Evolutionary conservation across 2,888 invertebrate genomes (phyloP), one percentile per base, ranked within the genome.

Genomic region (Ariolimax columbianus): DNA sequence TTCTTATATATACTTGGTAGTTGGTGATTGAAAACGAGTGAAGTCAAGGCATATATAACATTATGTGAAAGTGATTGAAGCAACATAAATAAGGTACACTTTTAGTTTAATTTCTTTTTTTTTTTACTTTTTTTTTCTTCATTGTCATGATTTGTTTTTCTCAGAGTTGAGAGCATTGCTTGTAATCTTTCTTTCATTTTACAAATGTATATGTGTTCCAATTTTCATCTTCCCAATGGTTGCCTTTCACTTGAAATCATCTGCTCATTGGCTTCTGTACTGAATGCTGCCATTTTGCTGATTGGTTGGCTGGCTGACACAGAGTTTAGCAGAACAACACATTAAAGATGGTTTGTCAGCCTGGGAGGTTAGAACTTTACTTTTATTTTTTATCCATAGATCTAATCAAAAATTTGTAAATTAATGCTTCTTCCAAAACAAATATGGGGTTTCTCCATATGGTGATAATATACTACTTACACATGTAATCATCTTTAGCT

Each of bases 351-450:
- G 86, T 43, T 84, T 78, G 43, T 79, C 85, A 36, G 80, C 85
- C 33, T 85, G 87, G 81, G 82, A 88, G 88, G 89, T 89, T 86
- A 88, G 88, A 83, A 40, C 72, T 26, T 79, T 70, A 40, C 30
- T 70, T 85, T 33, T 68, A 9, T 59, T 66, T 33, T 33, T 33
- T 0, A 4, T 66, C 1, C 33, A 66, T 66, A 33, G 4, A 33
- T 66, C 59, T 63, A 63, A 63, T 11, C 59, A 63, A 66, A n/a
- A n/a, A n/a, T n/a, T n/a, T n/a, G n/a, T n/a, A n/a, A n/a, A n/a
- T n/a, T n/a, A n/a, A n/a, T n/a, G n/a, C n/a, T n/a, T n/a, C n/a
- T n/a, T n/a, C n/a, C n/a, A n/a, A n/a, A n/a, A n/a, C n/a, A n/a
- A n/a, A n/a, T n/a, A n/a, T n/a, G 23, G 55, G 26, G 55, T 23